Evolutionary conservation across 2,888 invertebrate genomes (phyloP).

Genomic region (Euplexia lucipara): DNA sequence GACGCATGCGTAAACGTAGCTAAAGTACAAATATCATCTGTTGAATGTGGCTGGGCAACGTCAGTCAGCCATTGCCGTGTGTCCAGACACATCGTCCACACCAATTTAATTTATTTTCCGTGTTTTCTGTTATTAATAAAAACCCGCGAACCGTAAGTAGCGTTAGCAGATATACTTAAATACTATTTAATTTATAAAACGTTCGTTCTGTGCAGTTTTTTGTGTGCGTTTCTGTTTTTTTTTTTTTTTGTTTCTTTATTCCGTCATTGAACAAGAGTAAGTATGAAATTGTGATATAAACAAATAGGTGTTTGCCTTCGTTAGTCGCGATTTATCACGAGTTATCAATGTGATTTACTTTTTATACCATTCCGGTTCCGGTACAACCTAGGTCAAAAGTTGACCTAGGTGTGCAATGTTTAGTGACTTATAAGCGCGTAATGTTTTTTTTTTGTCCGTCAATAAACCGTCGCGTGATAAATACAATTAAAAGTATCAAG

Average conservation of each 20-base stretch:
- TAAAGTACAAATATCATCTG: conserved; percentile 86
- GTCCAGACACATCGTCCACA: conserved; percentile 75
- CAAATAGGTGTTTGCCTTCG: conserved; percentile 62
- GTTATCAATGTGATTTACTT: conserved; percentile 66
- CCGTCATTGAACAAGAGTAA: conserved; percentile 41
- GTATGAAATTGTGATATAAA: conserved; percentile 46
- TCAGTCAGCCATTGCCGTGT: conserved; percentile 85
- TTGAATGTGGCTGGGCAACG: conserved; percentile 70
- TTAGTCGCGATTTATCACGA: conserved; percentile 45
- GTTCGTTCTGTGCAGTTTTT: conserved; percentile 56
- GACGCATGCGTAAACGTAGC: conserved; percentile 79
- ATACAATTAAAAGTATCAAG: conserved; percentile 36
- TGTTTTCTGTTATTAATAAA: conserved; percentile 70
- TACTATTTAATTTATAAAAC: conserved; percentile 21
- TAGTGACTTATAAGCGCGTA: conserved; percentile 30
- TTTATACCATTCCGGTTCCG: conserved; percentile 59
- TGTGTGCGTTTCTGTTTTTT: conserved; percentile 20
- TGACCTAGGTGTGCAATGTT: conserved; percentile 59
- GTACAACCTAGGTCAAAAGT: conserved; percentile 57
- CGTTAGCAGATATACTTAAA: conserved; percentile 26
- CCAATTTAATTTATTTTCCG: conserved; percentile 73
- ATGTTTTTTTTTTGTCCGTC: conserved; percentile 10
- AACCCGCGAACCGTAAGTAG: conserved; percentile 67
- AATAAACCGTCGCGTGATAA: conserved; percentile 29
- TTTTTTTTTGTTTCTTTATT: conserved; percentile 14